Evolutionary conservation across 2,113 vertebrate species (phyloP), one percentile per base, ranked within the genome.

Genomic region (Calonectris borealis): DNA sequence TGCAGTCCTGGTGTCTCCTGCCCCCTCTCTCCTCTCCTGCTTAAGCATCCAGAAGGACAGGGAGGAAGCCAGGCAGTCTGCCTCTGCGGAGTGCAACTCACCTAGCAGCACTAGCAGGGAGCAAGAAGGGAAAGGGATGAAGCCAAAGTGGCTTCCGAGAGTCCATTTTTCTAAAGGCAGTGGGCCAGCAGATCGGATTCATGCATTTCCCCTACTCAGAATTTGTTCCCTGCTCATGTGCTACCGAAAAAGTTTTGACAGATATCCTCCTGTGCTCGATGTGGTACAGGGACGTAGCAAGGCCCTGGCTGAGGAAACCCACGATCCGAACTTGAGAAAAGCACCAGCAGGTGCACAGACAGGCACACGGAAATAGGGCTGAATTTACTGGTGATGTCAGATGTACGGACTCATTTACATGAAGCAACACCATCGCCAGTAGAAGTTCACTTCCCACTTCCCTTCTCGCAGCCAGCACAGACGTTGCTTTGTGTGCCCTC

Each of bases 251-350:
- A 26, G 48, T 10, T 87, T 13, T 38, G 82, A 38, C 68, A 49
- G 46, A 29, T 1, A 2, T 8, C 18, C 58, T n/a, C 44, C 51
- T 8, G 34, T 2, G 58, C 78, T 36, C 11, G 0, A 9, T 2
- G 26, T 3, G 9, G 61, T 4, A 13, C 31, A 5, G 68, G 29
- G 82, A 10, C 0, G 0, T 40, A 40, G 62, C 40, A 11, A 5
- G 22, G 65, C 62, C 25, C 60, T 15, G 29, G 38, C 1, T 4
- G 52, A 58, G 27, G 44, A 62, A 48, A 32, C 31, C 60, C 27
- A 0, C 7, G 1, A 3, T 3, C 9, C 2, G n/a, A 18, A 8
- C 1, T 2, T 1, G 58, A 34, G 64, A 16, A 15, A 19, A 34
- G 69, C 69, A 15, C 24, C 62, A 32, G 42, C 20, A 3, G 36